Evolutionary conservation across 2,888 invertebrate species (phyloP), one percentile per base, ranked within the genome.

Genomic region (Liopterus haemorrhoidalis): DNA sequence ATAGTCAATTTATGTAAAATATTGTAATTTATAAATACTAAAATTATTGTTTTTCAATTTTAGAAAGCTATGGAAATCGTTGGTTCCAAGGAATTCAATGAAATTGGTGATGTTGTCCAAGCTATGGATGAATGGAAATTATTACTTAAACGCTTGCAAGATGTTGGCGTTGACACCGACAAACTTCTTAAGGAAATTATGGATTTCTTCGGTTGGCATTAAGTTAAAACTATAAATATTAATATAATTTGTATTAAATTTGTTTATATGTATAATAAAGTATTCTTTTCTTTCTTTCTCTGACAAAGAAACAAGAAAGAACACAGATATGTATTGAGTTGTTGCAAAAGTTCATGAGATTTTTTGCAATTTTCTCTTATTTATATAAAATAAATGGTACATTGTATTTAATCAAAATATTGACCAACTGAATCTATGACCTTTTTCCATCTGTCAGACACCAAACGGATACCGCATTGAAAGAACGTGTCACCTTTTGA

Each of bases 281-380:
- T 18, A 39, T 21, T 35, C 32, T 20, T 27, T 20, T 36, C 24
- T 25, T 12, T 21, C 45, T 37, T 43, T 12, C 33, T 42, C 42
- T 16, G n/a, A n/a, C n/a, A n/a, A n/a, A n/a, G n/a, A n/a, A n/a
- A n/a, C n/a, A n/a, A n/a, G n/a, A n/a, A n/a, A n/a, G n/a, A n/a
- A n/a, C n/a, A n/a, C n/a, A n/a, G n/a, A n/a, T n/a, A n/a, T n/a
- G n/a, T n/a, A n/a, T n/a, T n/a, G n/a, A n/a, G n/a, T n/a, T n/a
- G n/a, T n/a, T n/a, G n/a, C n/a, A n/a, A n/a, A n/a, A n/a, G n/a
- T n/a, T n/a, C n/a, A n/a, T n/a, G n/a, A n/a, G n/a, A n/a, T n/a
- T n/a, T n/a, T n/a, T n/a, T n/a, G n/a, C n/a, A n/a, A n/a, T n/a
- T n/a, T n/a, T n/a, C n/a, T n/a, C n/a, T n/a, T n/a, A n/a, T n/a